Evolutionary conservation across 2,888 invertebrate genomes (phyloP).

Genomic region (Punctoribates punctum): DNA sequence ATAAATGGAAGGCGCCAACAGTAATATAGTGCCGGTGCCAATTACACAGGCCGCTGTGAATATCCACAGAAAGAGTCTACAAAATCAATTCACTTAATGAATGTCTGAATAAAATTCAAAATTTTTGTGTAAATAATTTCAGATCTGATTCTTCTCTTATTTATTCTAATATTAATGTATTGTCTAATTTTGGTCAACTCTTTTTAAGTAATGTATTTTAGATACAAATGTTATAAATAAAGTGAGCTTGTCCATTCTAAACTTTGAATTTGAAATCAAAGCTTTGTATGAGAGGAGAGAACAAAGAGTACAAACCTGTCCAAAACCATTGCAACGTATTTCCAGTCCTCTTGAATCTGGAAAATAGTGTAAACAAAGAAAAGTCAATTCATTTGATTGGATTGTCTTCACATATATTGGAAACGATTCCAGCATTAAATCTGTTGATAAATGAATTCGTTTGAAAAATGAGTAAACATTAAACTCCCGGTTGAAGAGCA

Average conservation of each 20-base stretch:
- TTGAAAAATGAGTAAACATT: too few species aligned
- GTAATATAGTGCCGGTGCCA: slow-evolving; percentile 69
- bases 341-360: slow-evolving; percentile 94
- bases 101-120: background rate
- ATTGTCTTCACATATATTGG: too few species aligned
- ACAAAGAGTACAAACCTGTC: slow-evolving; percentile 69
- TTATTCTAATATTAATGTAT: too few species aligned
- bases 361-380: slow-evolving; percentile 46
- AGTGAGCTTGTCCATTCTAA: too few species aligned
- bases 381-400: too few species aligned
- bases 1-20: slow-evolving; percentile 86
- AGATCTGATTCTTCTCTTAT: background rate
- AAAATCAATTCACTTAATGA: background rate
- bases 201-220: too few species aligned
- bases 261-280: background rate
- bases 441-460: too few species aligned
- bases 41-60: slow-evolving; percentile 82
- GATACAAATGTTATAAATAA: too few species aligned
- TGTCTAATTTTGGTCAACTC: too few species aligned
- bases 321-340: slow-evolving; percentile 89
- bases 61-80: slow-evolving; percentile 74
- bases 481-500: too few species aligned
- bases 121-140: background rate
- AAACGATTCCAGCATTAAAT: too few species aligned
- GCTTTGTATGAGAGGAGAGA: too few species aligned